Conservation (phyloP, 2,797 vertebrate species). For the Cyprinella venusta region DNA sequence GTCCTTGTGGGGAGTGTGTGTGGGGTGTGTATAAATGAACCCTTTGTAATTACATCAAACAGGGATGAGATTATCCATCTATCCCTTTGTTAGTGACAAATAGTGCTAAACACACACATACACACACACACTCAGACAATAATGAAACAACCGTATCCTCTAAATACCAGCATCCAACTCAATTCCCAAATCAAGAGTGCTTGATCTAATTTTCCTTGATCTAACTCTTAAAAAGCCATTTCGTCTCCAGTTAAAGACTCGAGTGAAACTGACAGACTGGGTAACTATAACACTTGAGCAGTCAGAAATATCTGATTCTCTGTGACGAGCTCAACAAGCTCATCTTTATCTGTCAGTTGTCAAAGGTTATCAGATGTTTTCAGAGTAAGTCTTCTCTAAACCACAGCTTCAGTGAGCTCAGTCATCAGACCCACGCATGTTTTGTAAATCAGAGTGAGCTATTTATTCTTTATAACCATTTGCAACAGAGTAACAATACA, state of each 20-base stretch:
- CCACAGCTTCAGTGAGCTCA: background rate
- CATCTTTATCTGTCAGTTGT: background rate
- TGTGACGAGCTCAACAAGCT: background rate
- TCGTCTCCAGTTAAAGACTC: background rate
- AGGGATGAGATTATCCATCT: constrained; percentile 9
- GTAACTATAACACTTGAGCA: background rate
- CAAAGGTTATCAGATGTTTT: constrained; percentile 10
- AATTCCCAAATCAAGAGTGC: constrained; percentile 23
- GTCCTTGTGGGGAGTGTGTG: background rate
- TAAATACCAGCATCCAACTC: constrained; percentile 7
- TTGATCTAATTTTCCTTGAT: constrained; percentile 40
- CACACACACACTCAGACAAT: background rate
- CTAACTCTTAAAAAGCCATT: constrained; percentile 16
- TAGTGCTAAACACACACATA: background rate
- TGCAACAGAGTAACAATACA: constrained; percentile 77
- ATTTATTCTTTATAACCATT: constrained; percentile 73
- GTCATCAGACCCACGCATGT: background rate
- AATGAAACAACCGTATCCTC: background rate
- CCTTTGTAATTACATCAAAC: constrained; percentile 21
- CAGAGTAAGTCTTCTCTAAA: background rate
- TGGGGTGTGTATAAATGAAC: background rate
- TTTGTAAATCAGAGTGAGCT: constrained; percentile 62
- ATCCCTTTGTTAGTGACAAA: background rate
- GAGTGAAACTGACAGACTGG: background rate
- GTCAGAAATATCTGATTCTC: constrained; percentile 1